A percentile compares a stretch with the other conserved stretches of the same genome.
phyloP scores from a whole-genome alignment of 2,113 vertebrate genomes.

The Egretta garzetta region DNA sequence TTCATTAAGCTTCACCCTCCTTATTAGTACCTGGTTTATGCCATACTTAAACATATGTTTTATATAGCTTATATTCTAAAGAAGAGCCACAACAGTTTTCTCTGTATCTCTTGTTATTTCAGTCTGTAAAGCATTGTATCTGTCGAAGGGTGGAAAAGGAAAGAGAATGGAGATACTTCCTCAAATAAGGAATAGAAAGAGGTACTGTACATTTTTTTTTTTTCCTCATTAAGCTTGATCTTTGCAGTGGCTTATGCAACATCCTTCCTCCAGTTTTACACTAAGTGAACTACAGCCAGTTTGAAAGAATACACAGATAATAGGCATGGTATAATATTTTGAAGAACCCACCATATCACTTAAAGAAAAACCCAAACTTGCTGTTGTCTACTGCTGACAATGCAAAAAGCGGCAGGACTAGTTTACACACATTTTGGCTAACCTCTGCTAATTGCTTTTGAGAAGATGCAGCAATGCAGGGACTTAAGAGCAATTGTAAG shows the following conservation, averaged over 20 bases:
- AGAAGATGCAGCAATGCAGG: not conserved
- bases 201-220: not conserved
- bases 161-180: not conserved
- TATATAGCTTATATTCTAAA: not conserved
- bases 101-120: not conserved
- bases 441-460: not conserved
- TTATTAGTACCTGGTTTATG: not conserved
- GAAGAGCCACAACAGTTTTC: not conserved
- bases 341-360: not conserved
- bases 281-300: not conserved
- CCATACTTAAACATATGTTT: not conserved
- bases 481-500: not conserved
- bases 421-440: not conserved
- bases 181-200: not conserved
- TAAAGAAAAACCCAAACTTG: fast-evolving
- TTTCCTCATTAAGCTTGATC: not conserved
- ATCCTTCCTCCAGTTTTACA: not conserved
- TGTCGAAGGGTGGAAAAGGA: not conserved
- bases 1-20: not conserved
- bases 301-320: not conserved
- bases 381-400: not conserved
- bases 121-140: not conserved
- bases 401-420: not conserved
- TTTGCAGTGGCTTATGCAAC: not conserved
- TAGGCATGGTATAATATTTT: not conserved